A percentile compares a stretch with the other conserved stretches of the same genome.
These are phyloP conservation scores for Neosilurus mollespiculum DNA, from an alignment of 2,797 vertebrate genomes.

Conservation along the genomic window DNA sequence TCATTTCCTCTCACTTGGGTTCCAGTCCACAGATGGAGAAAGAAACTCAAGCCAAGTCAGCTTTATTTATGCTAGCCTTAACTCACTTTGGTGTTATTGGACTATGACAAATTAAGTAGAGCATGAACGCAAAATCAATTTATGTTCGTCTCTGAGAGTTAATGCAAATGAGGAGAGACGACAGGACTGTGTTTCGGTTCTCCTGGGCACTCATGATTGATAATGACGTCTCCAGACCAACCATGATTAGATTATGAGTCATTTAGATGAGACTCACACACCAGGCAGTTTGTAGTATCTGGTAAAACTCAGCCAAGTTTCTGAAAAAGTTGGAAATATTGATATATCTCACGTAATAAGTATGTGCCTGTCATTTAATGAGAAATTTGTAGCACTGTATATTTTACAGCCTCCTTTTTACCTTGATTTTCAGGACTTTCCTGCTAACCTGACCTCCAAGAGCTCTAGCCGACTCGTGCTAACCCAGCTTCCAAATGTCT, in stretches of 20 bases:
- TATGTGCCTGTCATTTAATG: not conserved
- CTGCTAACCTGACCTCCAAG: constrained; percentile 61
- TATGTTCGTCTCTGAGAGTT: constrained; percentile 42
- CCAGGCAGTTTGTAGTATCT: not conserved
- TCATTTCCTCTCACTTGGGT: constrained; percentile 52
- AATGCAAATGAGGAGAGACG: constrained; percentile 31
- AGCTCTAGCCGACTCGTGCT: constrained; percentile 49
- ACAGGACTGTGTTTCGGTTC: constrained; percentile 18
- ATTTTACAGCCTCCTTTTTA: constrained; percentile 4
- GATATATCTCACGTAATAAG: not conserved
- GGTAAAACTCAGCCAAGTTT: constrained; percentile 8
- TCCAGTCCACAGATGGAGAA: constrained; percentile 38
- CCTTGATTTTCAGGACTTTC: constrained; percentile 56
- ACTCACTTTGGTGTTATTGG: constrained; percentile 42
- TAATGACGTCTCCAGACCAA: constrained; percentile 33
- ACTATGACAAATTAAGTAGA: constrained; percentile 51
- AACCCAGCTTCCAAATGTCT: constrained; percentile 52
- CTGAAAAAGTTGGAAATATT: constrained; percentile 1
- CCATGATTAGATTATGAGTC: constrained; percentile 29
- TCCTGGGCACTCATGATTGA: constrained; percentile 41
- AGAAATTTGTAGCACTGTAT: not conserved
- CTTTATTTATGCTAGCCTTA: constrained; percentile 51
- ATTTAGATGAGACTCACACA: not conserved
- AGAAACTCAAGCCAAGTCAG: constrained; percentile 40
- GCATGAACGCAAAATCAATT: constrained; percentile 51